phyloP scores from a whole-genome alignment of 2,797 vertebrate genomes.

The Trachurus trachurus region DNA sequence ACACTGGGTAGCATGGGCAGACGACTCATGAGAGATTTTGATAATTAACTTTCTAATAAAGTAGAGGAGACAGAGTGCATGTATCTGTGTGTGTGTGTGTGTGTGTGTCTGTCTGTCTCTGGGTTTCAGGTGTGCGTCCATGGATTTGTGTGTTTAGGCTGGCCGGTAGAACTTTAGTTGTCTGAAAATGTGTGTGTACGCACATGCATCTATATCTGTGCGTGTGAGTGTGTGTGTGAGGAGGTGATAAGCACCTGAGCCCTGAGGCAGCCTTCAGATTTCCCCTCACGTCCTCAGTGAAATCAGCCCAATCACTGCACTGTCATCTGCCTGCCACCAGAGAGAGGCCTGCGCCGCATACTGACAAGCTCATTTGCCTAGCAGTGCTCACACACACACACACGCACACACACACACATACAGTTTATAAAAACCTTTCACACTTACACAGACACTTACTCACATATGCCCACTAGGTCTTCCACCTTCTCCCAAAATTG shows the following conservation, averaged over 20 bases:
- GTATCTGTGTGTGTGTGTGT: not conserved
- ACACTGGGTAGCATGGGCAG: conserved; percentile 11
- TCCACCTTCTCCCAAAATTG: conserved; percentile 61
- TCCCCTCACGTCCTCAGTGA: conserved; percentile 81
- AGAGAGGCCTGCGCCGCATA: conserved; percentile 79
- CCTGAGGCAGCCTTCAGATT: conserved; percentile 80
- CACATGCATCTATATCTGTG: conserved; percentile 16
- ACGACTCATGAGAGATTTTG: conserved; percentile 50
- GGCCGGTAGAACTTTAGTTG: conserved; percentile 39
- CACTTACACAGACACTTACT: conserved; percentile 20
- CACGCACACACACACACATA: not conserved
- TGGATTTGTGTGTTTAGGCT: conserved; percentile 1
- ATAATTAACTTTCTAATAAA: conserved; percentile 77
- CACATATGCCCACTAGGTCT: conserved; percentile 56
- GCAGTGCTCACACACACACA: conserved; percentile 27
- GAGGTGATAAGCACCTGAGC: conserved; percentile 83
- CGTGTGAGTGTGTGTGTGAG: conserved; percentile 50
- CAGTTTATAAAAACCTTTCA: not conserved
- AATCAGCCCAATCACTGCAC: conserved; percentile 84
- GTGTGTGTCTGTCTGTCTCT: not conserved
- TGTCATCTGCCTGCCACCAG: conserved; percentile 81
- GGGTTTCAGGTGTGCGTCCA: conserved; percentile 10
- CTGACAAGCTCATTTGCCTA: conserved; percentile 80
- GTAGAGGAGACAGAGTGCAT: conserved; percentile 28
- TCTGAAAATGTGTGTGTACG: not conserved